Base-by-base conservation (phyloP, 2,888 invertebrate genomes). In the Lydus trimaculatus region DNA sequence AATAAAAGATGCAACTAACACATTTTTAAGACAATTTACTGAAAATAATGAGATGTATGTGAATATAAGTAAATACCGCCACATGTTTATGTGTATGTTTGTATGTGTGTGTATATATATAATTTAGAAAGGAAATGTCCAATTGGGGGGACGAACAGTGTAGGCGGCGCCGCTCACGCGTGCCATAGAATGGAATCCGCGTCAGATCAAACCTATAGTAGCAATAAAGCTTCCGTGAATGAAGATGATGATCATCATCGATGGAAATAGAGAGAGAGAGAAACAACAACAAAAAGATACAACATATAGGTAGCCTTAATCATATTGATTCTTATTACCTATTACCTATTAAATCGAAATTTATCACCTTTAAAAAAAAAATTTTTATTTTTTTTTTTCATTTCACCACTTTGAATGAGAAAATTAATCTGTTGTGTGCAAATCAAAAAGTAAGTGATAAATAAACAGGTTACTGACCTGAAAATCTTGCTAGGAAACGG, bases 401-500 rank as follows among this genome's bases (percentile, higher is more conserved):
- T 33, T 33, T 33, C 9, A 33, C 11, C 7, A 5, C 11, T 43
- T 4, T 43, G 15, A 17, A 58, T 17, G 13, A 15, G 33, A 33
- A 36, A 48, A 48, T 23, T 11, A 11, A 48, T 48, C 8, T 28
- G n/a, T n/a, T n/a, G n/a, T n/a, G 2, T 48, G 48, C 48, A 48
- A 48, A 48, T 58, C n/a, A 17, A 28, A 58, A 28, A 25, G n/a
- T n/a, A n/a, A 31, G 17, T 48, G 48, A 23, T 48, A 48, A 8
- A 69, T 62, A 67, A 65, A 52, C 63, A 73, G 81, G 78, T 79
- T 82, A 84, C 87, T 88, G 85, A 89, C 89, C 88, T 88, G 89
- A 88, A 83, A 88, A 87, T 85, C 88, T 87, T 83, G 88, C 88
- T 85, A 89, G 87, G 86, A 88, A 88, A 83, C 85, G 84, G 78